These are phyloP conservation scores for Turnix velox DNA, from an alignment of 2,113 vertebrate species.

Conservation along the genomic window DNA sequence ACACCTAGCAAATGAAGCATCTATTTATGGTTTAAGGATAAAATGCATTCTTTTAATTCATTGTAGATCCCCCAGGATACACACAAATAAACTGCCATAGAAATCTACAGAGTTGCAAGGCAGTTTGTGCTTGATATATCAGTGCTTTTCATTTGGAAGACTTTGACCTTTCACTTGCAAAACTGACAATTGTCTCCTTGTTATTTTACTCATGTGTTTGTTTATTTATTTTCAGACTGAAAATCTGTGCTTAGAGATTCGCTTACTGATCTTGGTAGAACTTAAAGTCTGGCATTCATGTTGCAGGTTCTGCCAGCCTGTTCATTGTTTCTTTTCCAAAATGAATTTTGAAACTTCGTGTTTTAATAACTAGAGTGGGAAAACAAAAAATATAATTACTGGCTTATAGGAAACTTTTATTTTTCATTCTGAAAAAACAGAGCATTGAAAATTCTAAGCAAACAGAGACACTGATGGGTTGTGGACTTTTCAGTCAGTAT, in stretches of 20 bases:
- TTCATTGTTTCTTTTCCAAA: background rate
- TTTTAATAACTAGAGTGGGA: background rate
- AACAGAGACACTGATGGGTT: background rate
- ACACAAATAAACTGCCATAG: background rate
- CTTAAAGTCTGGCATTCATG: background rate
- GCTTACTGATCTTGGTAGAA: background rate
- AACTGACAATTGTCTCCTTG: background rate
- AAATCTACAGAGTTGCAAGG: background rate
- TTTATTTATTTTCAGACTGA: background rate
- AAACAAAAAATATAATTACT: background rate
- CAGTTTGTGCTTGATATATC: constrained; percentile 29
- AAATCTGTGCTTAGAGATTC: background rate
- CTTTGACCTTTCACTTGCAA: constrained; percentile 9
- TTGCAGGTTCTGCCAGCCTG: background rate
- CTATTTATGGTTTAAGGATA: constrained; percentile 27
- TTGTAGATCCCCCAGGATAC: constrained; percentile 8
- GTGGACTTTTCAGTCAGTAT: background rate
- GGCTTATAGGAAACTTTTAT: background rate
- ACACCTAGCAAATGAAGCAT: constrained; percentile 43
- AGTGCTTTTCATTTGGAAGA: constrained; percentile 23
- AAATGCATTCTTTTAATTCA: constrained; percentile 22
- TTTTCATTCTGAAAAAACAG: background rate
- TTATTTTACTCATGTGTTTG: background rate
- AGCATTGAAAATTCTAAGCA: background rate
- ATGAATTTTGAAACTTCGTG: background rate